Evolutionary conservation across 2,797 vertebrate genomes (phyloP).

Genomic region (Lacerta agilis): DNA sequence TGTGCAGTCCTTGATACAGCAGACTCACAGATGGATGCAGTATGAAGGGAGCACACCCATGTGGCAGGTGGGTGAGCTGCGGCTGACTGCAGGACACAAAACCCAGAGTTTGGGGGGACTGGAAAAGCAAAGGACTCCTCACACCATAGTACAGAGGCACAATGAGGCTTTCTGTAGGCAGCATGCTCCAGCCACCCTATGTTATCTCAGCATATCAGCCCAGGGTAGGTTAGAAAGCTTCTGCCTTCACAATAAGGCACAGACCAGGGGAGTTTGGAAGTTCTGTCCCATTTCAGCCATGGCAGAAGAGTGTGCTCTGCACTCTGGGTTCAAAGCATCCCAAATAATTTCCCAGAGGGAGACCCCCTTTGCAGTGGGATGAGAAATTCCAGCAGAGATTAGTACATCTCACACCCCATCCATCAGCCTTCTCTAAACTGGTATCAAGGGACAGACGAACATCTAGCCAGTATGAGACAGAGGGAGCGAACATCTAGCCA

Average conservation of each 20-base stretch:
- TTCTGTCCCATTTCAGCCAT: background rate
- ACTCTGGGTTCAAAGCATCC: background rate
- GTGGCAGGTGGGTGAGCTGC: slow-evolving; percentile 74
- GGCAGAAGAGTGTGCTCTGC: background rate
- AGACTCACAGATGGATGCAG: slow-evolving; percentile 15
- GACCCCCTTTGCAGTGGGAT: background rate
- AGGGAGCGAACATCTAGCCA: background rate
- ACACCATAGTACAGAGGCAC: background rate
- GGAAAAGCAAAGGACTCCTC: background rate
- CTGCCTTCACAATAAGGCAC: background rate
- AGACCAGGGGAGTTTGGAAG: background rate
- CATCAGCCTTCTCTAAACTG: background rate
- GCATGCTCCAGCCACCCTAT: background rate
- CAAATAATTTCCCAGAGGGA: background rate
- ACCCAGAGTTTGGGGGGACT: background rate
- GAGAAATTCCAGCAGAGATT: background rate
- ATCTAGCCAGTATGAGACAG: background rate
- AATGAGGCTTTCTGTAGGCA: background rate
- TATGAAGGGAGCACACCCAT: slow-evolving; percentile 72
- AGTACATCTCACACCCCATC: background rate
- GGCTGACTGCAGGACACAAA: slow-evolving; percentile 34
- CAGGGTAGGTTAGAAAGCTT: background rate
- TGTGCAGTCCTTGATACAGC: background rate
- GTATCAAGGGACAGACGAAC: background rate
- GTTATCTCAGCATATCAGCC: background rate